Conservation (phyloP, 2,888 invertebrate genomes). For the Poecilobothrus nobilitatus region DNA sequence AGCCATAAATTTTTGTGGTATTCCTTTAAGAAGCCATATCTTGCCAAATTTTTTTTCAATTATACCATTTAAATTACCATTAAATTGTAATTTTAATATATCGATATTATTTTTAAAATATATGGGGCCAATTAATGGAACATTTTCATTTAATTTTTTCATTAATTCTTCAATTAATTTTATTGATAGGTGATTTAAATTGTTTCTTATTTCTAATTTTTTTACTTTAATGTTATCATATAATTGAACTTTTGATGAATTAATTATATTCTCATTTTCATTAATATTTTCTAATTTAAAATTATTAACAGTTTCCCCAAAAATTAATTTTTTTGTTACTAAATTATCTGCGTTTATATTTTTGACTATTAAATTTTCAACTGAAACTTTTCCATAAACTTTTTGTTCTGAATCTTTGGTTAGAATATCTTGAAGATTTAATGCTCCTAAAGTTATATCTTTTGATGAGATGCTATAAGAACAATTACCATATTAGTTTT, state of each 20-base stretch:
- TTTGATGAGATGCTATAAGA: neutral
- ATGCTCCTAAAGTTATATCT: neutral
- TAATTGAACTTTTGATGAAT: slow-evolving; percentile 25
- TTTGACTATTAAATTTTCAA: slow-evolving; percentile 25
- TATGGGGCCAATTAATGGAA: slow-evolving; percentile 36
- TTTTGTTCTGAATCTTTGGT: slow-evolving; percentile 22
- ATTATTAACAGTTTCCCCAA: slow-evolving; percentile 22
- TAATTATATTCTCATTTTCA: slow-evolving; percentile 25
- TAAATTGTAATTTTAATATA: slow-evolving; percentile 42
- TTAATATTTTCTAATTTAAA: neutral
- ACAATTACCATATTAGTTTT: too few species aligned
- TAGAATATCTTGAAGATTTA: neutral
- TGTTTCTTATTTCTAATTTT: slow-evolving; percentile 35
- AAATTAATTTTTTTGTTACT: slow-evolving; percentile 30
- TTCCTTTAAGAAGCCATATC: slow-evolving; percentile 39
- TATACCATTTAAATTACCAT: slow-evolving; percentile 42
- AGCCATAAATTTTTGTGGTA: slow-evolving; percentile 36
- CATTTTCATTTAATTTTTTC: slow-evolving; percentile 32
- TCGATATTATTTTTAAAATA: slow-evolving; percentile 33
- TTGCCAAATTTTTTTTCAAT: slow-evolving; percentile 39
- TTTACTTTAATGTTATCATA: slow-evolving; percentile 37
- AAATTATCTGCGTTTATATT: slow-evolving; percentile 27
- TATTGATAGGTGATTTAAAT: slow-evolving; percentile 30
- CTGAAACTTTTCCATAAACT: slow-evolving; percentile 26
- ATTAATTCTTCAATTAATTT: slow-evolving; percentile 31